phyloP scores from a whole-genome alignment of 2,888 invertebrate species.

The Calephelis perditalis region DNA sequence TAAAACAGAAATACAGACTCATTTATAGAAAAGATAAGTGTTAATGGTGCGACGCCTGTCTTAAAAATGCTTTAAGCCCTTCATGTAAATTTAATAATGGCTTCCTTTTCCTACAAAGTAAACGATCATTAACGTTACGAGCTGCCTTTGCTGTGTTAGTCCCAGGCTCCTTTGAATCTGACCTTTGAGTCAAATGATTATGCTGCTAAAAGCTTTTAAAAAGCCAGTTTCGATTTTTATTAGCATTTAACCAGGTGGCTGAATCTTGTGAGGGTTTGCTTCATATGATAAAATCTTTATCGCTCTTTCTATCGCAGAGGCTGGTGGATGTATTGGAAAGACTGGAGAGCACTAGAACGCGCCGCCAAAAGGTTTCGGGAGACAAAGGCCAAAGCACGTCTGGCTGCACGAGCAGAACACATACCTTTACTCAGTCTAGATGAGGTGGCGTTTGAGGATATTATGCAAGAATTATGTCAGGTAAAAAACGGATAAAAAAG shows the following conservation, averaged over 20 bases:
- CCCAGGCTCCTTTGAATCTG: too few relatives aligned
- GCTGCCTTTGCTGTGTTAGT: too few relatives aligned
- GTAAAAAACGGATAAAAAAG: constrained; percentile 37
- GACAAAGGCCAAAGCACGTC: constrained; percentile 66
- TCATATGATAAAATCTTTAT: too few relatives aligned
- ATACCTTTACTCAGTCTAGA: constrained; percentile 71
- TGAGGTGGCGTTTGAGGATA: constrained; percentile 75
- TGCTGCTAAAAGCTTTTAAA: too few relatives aligned
- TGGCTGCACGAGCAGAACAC: constrained; percentile 69
- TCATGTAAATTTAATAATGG: neutral
- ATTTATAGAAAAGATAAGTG: neutral
- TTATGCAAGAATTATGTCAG: constrained; percentile 77
- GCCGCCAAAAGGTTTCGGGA: constrained; percentile 67
- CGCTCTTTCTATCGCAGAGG: constrained; percentile 42
- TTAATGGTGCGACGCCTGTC: neutral
- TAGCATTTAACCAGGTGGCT: too few relatives aligned
- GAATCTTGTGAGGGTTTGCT: too few relatives aligned
- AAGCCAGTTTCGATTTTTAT: too few relatives aligned
- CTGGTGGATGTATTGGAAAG: constrained; percentile 75
- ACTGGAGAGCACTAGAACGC: constrained; percentile 66
- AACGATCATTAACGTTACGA: too few relatives aligned
- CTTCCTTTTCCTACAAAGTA: constrained; percentile 2
- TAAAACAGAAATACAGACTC: too few relatives aligned
- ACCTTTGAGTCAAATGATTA: too few relatives aligned
- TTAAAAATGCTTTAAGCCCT: too few relatives aligned